Conservation (phyloP, 2,888 invertebrate genomes). For the Pseudoips prasinana region DNA sequence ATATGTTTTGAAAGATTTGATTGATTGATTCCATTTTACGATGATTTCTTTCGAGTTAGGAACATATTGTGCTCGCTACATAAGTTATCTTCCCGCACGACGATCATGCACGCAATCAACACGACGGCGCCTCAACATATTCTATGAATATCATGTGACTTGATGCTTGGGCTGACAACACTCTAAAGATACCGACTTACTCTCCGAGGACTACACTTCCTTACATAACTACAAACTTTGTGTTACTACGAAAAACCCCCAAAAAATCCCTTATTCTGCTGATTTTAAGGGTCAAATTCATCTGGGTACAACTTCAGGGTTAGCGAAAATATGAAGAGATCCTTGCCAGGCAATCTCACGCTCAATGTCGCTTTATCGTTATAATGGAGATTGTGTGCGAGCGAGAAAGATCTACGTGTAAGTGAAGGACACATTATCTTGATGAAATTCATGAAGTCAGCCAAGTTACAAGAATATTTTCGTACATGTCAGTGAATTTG, state of each 20-base stretch:
- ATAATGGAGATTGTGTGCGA: slow-evolving; percentile 70
- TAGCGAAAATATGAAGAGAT: slow-evolving; percentile 25
- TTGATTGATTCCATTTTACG: too few species aligned
- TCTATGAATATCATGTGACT: slow-evolving; percentile 35
- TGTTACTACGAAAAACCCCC: slow-evolving; percentile 5
- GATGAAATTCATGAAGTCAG: slow-evolving; percentile 68
- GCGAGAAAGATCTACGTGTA: slow-evolving; percentile 31
- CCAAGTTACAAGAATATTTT: slow-evolving; percentile 48
- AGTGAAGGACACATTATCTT: slow-evolving; percentile 36
- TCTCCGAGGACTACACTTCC: slow-evolving; percentile 62
- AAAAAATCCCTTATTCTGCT: slow-evolving; percentile 6
- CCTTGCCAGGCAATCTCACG: slow-evolving; percentile 67
- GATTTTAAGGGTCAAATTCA: slow-evolving; percentile 29
- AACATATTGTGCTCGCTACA: neutral
- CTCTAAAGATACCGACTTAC: slow-evolving; percentile 50
- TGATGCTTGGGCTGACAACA: slow-evolving; percentile 50
- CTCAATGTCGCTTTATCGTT: slow-evolving; percentile 74
- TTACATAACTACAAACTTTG: slow-evolving; percentile 40
- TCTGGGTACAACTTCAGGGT: slow-evolving; percentile 15
- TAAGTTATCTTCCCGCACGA: neutral
- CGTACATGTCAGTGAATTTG: slow-evolving; percentile 40
- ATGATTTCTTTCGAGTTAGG: neutral
- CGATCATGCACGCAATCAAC: slow-evolving; percentile 4
- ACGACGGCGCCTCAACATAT: slow-evolving; percentile 16
- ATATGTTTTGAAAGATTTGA: too few species aligned